phyloP scores from a whole-genome alignment of 2,888 invertebrate species.

The Macrophya annulata region DNA sequence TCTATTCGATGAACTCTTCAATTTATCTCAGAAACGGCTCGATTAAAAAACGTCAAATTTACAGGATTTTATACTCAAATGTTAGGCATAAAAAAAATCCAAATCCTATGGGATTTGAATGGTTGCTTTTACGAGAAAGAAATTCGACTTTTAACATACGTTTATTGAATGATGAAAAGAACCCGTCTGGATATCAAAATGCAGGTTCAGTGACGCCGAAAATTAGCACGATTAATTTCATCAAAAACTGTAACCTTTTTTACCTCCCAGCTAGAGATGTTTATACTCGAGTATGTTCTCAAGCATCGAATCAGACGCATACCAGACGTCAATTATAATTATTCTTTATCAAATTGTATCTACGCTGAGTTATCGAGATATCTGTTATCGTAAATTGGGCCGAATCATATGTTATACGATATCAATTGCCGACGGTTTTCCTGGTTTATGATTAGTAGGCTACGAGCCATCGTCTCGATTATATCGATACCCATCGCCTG shows the following conservation, averaged over 20 bases:
- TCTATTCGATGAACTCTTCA: too few relatives aligned
- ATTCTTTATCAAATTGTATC: not conserved
- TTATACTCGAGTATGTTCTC: not conserved
- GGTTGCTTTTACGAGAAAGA: too few relatives aligned
- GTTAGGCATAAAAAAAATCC: too few relatives aligned
- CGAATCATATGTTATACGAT: slow-evolving; percentile 40
- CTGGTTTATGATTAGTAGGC: slow-evolving; percentile 18
- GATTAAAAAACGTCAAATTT: too few relatives aligned
- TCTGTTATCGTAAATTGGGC: slow-evolving; percentile 35
- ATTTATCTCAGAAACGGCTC: too few relatives aligned
- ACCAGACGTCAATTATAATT: not conserved
- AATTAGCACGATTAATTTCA: not conserved
- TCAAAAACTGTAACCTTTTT: not conserved
- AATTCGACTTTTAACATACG: too few relatives aligned
- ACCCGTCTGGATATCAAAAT: not conserved
- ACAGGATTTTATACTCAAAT: too few relatives aligned
- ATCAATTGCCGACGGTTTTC: slow-evolving; percentile 41
- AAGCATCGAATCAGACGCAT: not conserved
- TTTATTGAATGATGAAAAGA: too few relatives aligned
- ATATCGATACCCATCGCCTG: slow-evolving; percentile 25
- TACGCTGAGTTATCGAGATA: slow-evolving; percentile 27
- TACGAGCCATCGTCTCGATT: slow-evolving; percentile 34
- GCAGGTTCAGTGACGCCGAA: not conserved
- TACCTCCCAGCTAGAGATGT: not conserved
- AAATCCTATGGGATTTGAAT: too few relatives aligned